Conservation (phyloP, 2,797 vertebrate genomes). For the Mycteria americana region DNA sequence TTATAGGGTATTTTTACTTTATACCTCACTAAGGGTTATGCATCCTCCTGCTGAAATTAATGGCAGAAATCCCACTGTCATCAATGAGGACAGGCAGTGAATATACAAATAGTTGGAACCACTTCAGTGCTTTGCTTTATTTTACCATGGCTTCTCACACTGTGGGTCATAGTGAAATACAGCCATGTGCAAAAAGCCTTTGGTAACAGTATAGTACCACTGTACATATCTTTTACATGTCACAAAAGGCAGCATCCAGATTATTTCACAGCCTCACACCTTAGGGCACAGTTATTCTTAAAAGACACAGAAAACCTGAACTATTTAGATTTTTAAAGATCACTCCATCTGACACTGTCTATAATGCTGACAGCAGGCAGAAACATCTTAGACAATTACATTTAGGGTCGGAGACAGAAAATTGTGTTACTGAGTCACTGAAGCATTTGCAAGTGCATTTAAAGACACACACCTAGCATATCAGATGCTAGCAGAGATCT, state of each 20-base stretch:
- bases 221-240: not conserved
- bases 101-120: not conserved
- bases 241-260: not conserved
- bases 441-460: slow-evolving; percentile 30
- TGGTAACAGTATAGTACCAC: not conserved
- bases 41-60: not conserved
- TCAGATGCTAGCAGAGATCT: not conserved
- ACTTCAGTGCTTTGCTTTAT: not conserved
- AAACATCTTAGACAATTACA: not conserved
- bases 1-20: not conserved
- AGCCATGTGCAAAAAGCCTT: not conserved
- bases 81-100: not conserved
- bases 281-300: slow-evolving; percentile 28
- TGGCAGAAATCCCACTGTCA: not conserved
- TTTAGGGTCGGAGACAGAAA: slow-evolving; percentile 17
- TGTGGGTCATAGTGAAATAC: not conserved
- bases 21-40: not conserved
- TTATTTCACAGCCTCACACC: slow-evolving; percentile 48
- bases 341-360: not conserved
- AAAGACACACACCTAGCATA: slow-evolving; percentile 9
- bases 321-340: slow-evolving; percentile 26
- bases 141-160: not conserved
- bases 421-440: slow-evolving; percentile 37
- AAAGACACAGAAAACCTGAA: slow-evolving; percentile 50
- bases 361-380: slow-evolving; percentile 25